Base-by-base conservation (phyloP, 2,113 vertebrate genomes). In the Boulengeromyrus knoepffleri region DNA sequence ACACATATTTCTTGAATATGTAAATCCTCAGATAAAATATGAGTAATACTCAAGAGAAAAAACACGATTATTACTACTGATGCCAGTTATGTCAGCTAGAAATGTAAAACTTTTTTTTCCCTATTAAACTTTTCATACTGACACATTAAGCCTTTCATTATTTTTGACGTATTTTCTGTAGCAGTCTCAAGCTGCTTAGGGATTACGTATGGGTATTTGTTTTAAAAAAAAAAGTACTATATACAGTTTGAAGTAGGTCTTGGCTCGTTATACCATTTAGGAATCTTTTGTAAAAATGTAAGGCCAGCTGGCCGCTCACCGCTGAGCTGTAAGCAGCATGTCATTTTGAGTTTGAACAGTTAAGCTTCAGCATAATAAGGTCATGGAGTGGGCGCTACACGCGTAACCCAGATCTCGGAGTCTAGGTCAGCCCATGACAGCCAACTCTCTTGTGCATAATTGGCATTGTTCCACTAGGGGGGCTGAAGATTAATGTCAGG, bases 381-480 rank as follows among this genome's bases (percentile, higher is more conserved):
- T 87, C 45, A 52, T 0, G 12, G 15, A 52, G 49, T 36, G 50
- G 31, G 12, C 13, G n/a, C n/a, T 31, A 31, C 83, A 10, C 46
- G 39, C 46, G n/a, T 85, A 47, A 21, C 83, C 83, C 83, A 85
- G 45, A 85, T 85, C 85, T 56, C 27, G 15, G 15, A 53, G 49
- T 87, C 85, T 87, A 87, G 46, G 85, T 87, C 50, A 87, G 27
- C 24, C 85, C 15, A 15, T 87, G 85, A 53, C 49, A 53, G 85
- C 50, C 31, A 36, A 9, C 27, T 36, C 85, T 87, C 85, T 87
- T 31, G 85, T 87, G 49, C 49, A 87, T 36, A 87, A 53, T 87
- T 85, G 83, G 83, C 83, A 85, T 85, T 31, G 46, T 87, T 87
- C 85, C 45, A 47, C 85, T 36, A 85, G 83, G 39, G 83, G 42